Evolutionary conservation across 2,113 vertebrate species (phyloP).

Genomic region (Nothocercus julius): DNA sequence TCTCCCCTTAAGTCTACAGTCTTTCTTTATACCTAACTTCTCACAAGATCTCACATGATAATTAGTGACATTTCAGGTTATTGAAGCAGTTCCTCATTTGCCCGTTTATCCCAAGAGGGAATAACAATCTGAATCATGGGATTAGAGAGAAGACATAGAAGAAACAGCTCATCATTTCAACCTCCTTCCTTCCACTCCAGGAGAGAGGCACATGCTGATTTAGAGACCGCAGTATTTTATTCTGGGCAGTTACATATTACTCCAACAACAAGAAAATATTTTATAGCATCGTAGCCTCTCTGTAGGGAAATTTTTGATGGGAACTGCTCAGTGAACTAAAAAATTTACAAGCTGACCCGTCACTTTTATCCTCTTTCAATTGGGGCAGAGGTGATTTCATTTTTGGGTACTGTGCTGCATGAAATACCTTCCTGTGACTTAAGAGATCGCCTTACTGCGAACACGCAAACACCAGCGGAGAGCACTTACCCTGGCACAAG

Average conservation of each 20-base stretch:
- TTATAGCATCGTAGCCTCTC: neutral
- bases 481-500: fast-evolving
- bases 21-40: slow-evolving; percentile 23
- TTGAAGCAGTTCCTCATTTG: neutral
- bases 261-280: neutral
- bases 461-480: neutral
- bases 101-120: neutral
- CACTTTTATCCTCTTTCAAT: neutral
- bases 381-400: neutral
- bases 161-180: neutral
- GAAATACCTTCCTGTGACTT: neutral
- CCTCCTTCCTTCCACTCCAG: neutral
- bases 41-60: slow-evolving; percentile 33
- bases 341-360: neutral
- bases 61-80: slow-evolving; percentile 62
- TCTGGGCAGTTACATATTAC: neutral
- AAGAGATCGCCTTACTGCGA: neutral
- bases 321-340: neutral
- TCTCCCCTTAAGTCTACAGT: neutral
- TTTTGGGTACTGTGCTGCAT: neutral
- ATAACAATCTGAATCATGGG: neutral
- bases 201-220: neutral
- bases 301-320: neutral
- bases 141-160: neutral
- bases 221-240: neutral